A percentile compares a stretch with the other conserved stretches of the same genome.
These are phyloP conservation scores for Slavum lentiscoides DNA, from an alignment of 2,888 invertebrate species.

Conservation along the genomic window DNA sequence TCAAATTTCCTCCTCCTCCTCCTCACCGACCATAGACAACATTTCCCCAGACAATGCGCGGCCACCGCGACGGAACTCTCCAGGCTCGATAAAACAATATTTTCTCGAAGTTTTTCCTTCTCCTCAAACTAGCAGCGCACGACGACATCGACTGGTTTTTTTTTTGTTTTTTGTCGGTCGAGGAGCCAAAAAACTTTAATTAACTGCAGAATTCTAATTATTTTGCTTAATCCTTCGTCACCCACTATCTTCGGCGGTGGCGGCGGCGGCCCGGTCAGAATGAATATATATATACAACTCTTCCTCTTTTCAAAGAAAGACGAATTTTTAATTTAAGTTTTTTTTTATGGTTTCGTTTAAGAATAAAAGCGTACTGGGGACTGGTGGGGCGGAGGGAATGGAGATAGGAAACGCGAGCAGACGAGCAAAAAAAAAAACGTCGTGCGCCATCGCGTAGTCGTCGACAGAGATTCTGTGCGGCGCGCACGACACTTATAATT, in stretches of 20 bases:
- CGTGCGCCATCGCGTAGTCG: not conserved
- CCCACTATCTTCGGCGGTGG: slow-evolving; percentile 29
- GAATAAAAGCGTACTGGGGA: not conserved
- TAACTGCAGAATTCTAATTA: slow-evolving; percentile 49
- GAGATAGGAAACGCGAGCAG: not conserved
- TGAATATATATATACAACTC: not conserved
- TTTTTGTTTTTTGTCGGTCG: slow-evolving; percentile 16
- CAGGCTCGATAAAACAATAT: slow-evolving; percentile 32
- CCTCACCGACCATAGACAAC: not conserved
- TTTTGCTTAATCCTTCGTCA: slow-evolving; percentile 45
- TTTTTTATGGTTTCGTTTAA: slow-evolving; percentile 6
- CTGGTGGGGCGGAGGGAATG: too few species aligned
- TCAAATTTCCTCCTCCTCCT: slow-evolving; percentile 12
- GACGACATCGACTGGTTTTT: slow-evolving; percentile 12
- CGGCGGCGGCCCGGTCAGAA: slow-evolving; percentile 22
- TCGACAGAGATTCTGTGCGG: not conserved
- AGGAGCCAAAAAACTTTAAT: slow-evolving; percentile 45
- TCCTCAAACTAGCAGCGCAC: not conserved
- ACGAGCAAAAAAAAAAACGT: not conserved
- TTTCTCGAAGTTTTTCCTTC: slow-evolving; percentile 28
- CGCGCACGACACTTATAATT: not conserved
- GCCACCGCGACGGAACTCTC: not conserved
- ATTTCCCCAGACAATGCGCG: not conserved
- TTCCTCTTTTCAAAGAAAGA: slow-evolving; percentile 9
- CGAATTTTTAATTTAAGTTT: slow-evolving; percentile 41